Base-by-base conservation (phyloP, 2,888 invertebrate species). In the Dysmachus trigonus region DNA sequence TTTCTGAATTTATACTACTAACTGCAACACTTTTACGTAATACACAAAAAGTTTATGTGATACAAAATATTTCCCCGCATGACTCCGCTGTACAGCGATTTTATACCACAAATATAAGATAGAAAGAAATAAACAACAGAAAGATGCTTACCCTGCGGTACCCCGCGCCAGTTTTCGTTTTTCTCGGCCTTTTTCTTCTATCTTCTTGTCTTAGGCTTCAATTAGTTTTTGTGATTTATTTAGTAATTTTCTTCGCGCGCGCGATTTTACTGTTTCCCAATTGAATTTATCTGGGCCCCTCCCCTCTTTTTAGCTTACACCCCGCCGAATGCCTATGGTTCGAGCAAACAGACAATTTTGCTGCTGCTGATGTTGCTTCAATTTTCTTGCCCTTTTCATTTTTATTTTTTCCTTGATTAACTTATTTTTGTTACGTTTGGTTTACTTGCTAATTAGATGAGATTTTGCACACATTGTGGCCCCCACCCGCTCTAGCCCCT, bases 381-480 rank as follows among this genome's bases (percentile, higher is more conserved):
- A 2, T 62, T 62, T 2, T n/a, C 13, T 30, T 79, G 53, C 27
- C 10, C 13, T 8, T 62, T 27, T 62, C 62, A 0, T 18, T 62
- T 18, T 62, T 62, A 22, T 27, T 27, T 62, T 81, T 81, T 35
- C 18, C 22, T 53, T 81, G 53, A 81, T 81, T 81, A 81, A 81
- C 62, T 81, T 81, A 81, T 81, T 81, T 81, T 81, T 81, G 81
- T 53, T 81, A 81, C 81, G 81, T 81, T 81, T 10, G 22, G 62
- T 81, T 81, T 81, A 18, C 62, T 81, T 81, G 81, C 81, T 81
- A 81, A 81, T 81, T 81, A 81, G 81, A 51, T 62, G 62, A 81
- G 31, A 41, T 62, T 81, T 30, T 31, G n/a, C 30, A 27, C 27
- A 35, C 5, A 22, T 31, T 74, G 74, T 41, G n/a, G 3, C 10